Percentiles rank a stretch among this genome's conserved stretches.
These are phyloP conservation scores for Diacarnus erythraeanus DNA, from an alignment of 37 sponge, comb jelly and placozoan genomes.

Conservation along the genomic window DNA sequence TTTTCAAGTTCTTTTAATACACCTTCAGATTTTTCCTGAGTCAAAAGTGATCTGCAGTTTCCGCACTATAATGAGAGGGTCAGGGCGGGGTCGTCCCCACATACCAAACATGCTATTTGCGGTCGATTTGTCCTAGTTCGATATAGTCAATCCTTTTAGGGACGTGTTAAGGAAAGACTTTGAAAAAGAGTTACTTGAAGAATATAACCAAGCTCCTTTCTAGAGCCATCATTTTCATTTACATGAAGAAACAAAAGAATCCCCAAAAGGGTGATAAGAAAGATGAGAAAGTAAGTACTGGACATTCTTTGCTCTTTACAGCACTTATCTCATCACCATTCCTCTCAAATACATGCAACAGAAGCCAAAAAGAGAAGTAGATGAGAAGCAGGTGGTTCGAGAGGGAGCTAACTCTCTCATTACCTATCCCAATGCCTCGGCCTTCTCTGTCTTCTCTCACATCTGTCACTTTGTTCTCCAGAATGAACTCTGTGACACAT, in stretches of 20 bases:
- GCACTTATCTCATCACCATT: too few relatives aligned
- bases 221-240: background rate
- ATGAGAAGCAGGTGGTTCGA: constrained; percentile 57
- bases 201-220: constrained; percentile 24
- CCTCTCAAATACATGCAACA: too few relatives aligned
- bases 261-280: constrained; percentile 38
- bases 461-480: constrained; percentile 74
- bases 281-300: constrained; percentile 16
- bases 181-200: constrained; percentile 21
- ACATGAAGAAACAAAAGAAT: constrained; percentile 52
- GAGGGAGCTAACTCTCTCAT: constrained; percentile 71
- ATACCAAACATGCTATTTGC: too few relatives aligned
- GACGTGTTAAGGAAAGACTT: constrained; percentile 38
- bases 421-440: constrained; percentile 60
- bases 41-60: too few relatives aligned
- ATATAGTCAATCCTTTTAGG: constrained; percentile 39
- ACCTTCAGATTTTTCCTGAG: too few relatives aligned
- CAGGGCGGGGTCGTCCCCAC: too few relatives aligned
- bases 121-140: too few relatives aligned
- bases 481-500: constrained; percentile 65
- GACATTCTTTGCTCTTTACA: background rate
- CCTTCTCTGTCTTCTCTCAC: constrained; percentile 68
- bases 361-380: constrained; percentile 24
- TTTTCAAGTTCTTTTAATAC: too few relatives aligned
- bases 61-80: too few relatives aligned